phyloP scores from a whole-genome alignment of 2,113 vertebrate species.

The Hippocampus comes region DNA sequence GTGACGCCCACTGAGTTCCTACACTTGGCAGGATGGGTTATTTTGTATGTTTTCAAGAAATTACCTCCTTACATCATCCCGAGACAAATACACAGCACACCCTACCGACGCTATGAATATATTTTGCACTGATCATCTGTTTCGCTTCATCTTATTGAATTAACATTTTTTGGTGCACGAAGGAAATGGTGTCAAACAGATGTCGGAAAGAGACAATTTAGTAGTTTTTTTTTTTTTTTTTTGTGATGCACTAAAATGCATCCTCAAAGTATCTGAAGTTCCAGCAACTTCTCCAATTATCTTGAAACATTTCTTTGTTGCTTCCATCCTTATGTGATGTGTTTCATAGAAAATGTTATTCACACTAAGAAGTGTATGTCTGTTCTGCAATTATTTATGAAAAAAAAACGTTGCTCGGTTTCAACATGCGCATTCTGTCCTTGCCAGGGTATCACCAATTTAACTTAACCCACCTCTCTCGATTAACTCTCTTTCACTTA shows the following conservation, averaged over 20 bases:
- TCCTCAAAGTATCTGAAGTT: constrained; percentile 6
- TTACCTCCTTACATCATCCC: neutral
- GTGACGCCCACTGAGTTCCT: neutral
- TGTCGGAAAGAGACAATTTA: neutral
- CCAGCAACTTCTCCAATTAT: constrained; percentile 23
- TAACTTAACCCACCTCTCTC: too few relatives aligned
- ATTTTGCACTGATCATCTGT: neutral
- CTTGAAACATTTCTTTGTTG: constrained; percentile 17
- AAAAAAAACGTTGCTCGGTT: too few relatives aligned
- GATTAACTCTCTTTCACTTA: too few relatives aligned
- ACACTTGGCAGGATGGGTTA: neutral
- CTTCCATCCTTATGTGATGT: constrained; percentile 16
- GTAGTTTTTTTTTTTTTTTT: neutral
- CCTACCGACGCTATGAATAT: neutral
- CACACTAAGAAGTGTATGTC: constrained; percentile 2
- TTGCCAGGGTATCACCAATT: too few relatives aligned
- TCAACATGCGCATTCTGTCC: too few relatives aligned
- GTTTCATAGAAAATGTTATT: constrained; percentile 6
- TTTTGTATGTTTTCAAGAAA: neutral
- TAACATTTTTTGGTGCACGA: neutral
- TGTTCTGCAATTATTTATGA: neutral
- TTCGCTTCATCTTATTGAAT: neutral
- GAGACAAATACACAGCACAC: neutral
- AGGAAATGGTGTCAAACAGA: neutral
- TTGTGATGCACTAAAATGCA: neutral